Percentiles rank a stretch among this genome's conserved stretches.
phyloP scores from a whole-genome alignment of 2,888 invertebrate species.

The Caenorhabditis macrosperma region DNA sequence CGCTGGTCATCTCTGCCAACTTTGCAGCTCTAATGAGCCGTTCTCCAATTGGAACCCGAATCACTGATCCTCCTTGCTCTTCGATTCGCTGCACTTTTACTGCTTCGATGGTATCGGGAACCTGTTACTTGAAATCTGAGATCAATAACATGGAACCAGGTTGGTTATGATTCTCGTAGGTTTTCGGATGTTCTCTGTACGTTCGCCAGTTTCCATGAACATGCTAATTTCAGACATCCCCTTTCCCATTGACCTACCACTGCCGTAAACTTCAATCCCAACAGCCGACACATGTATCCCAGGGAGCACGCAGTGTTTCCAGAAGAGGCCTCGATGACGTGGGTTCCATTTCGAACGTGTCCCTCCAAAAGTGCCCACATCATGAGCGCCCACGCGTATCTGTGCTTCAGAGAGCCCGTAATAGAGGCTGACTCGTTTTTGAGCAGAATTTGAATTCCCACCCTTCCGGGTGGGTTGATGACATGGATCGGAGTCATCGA shows the following conservation, averaged over 20 bases:
- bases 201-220: too few species aligned
- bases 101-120: slow-evolving; percentile 62
- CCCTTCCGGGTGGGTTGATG: slow-evolving; percentile 11
- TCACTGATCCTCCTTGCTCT: slow-evolving; percentile 48
- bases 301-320: slow-evolving; percentile 76
- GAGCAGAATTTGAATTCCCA: slow-evolving; percentile 44
- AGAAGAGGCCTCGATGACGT: slow-evolving; percentile 74
- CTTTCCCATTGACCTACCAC: slow-evolving; percentile 66
- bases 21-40: slow-evolving; percentile 48
- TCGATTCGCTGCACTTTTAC: slow-evolving; percentile 57
- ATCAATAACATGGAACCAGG: too few species aligned
- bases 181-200: too few species aligned
- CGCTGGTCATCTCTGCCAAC: slow-evolving; percentile 42
- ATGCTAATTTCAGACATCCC: too few species aligned
- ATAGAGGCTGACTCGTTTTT: slow-evolving; percentile 64
- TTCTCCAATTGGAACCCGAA: slow-evolving; percentile 55
- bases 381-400: slow-evolving; percentile 67
- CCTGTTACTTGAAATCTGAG: too few species aligned
- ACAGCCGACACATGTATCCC: slow-evolving; percentile 70
- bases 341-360: slow-evolving; percentile 59
- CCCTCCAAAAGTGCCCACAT: slow-evolving; percentile 69
- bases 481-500: slow-evolving; percentile 51
- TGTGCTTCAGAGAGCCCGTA: slow-evolving; percentile 65
- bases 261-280: slow-evolving; percentile 70
- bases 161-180: too few species aligned